A percentile compares a stretch with the other conserved stretches of the same genome.
Conservation (phyloP, 2,888 invertebrate species). For the Trilocha varians region DNA sequence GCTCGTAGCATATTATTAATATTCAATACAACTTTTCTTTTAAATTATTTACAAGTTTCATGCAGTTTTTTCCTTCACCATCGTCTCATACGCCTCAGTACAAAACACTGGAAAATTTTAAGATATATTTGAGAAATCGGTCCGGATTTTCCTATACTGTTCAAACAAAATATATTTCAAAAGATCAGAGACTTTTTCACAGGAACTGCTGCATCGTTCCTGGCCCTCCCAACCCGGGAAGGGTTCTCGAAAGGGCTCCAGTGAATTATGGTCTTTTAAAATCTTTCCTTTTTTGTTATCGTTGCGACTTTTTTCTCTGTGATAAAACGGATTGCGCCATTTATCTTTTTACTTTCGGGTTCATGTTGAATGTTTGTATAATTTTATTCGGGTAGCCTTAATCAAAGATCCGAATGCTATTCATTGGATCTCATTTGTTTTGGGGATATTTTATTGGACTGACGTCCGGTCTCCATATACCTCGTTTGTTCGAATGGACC, state of each 20-base stretch:
- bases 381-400: slow-evolving; percentile 6
- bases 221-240: slow-evolving; percentile 16
- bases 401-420: background rate
- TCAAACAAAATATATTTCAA: background rate
- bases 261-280: slow-evolving; percentile 63
- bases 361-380: slow-evolving; percentile 12
- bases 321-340: slow-evolving; percentile 61
- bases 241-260: slow-evolving; percentile 33
- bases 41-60: too few species aligned
- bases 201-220: background rate
- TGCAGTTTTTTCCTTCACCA: too few species aligned
- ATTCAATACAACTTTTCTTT: too few species aligned
- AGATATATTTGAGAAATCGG: too few species aligned
- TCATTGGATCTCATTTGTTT: background rate
- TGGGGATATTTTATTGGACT: background rate
- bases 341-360: slow-evolving; percentile 32
- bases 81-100: too few species aligned
- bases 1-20: too few species aligned
- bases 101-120: too few species aligned
- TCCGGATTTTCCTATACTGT: background rate
- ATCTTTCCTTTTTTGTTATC: slow-evolving; percentile 55
- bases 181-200: background rate
- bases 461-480: too few species aligned
- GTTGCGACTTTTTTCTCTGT: slow-evolving; percentile 46
- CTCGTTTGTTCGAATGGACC: too few species aligned